These are phyloP conservation scores for Cynoglossus semilaevis DNA, from an alignment of 2,113 vertebrate genomes.

Conservation along the genomic window DNA sequence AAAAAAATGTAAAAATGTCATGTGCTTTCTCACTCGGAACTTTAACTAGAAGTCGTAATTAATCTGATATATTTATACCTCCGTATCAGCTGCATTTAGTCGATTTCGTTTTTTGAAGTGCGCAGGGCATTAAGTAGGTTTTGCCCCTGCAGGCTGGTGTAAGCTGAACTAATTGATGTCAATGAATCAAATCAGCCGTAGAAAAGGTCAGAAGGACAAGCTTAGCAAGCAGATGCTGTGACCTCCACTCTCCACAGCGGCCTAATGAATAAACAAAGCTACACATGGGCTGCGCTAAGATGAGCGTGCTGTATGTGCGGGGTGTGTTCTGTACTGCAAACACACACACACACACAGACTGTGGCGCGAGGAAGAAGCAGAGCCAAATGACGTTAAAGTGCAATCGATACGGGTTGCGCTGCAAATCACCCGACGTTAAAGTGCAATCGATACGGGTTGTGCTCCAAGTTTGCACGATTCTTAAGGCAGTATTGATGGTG, in stretches of 20 bases:
- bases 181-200: conserved; percentile 63
- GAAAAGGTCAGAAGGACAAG: conserved; percentile 41
- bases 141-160: conserved; percentile 18
- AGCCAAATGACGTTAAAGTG: conserved; percentile 47
- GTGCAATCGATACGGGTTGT: conserved; percentile 20
- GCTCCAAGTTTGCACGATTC: conserved; percentile 6
- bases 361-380: conserved; percentile 7
- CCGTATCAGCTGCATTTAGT: too few species aligned
- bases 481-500: conserved; percentile 15
- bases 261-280: conserved; percentile 51
- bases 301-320: conserved; percentile 6
- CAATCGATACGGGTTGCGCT: conserved; percentile 22
- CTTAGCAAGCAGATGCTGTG: conserved; percentile 48
- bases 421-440: conserved; percentile 42
- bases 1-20: conserved; percentile 24
- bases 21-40: conserved; percentile 29
- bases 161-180: conserved; percentile 62
- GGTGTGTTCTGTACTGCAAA: conserved; percentile 4
- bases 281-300: conserved; percentile 36
- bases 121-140: conserved; percentile 27
- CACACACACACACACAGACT: conserved; percentile 27
- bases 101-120: too few species aligned
- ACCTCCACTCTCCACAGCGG: conserved; percentile 32
- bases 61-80: not conserved
- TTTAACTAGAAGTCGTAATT: conserved; percentile 19